Evolutionary conservation across 2,888 invertebrate species (phyloP), one percentile per base, ranked within the genome.

Genomic region (Synergus umbraculus): DNA sequence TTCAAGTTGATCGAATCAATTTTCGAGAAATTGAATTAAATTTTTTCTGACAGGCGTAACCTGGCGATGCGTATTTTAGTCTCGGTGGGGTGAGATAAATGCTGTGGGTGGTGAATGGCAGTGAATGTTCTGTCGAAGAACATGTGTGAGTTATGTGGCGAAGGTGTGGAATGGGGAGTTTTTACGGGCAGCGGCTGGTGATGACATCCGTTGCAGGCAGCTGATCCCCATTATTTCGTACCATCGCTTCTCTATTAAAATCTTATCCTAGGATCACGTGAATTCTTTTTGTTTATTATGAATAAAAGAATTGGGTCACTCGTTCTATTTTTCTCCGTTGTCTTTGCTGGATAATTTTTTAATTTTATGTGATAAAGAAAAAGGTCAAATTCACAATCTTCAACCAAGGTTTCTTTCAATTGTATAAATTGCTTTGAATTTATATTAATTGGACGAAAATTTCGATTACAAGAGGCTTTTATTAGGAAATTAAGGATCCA

Each of bases 181-280:
- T 84, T 84, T 84, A 88, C 86, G 85, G 22, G 63, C 85, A 84
- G 82, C 84, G 84, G 84, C 86, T 89, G 89, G 83, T 84, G 85
- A 86, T 89, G 89, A 89, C 89, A 89, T 82, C 85, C 88, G 87
- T 85, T 81, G 82, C 80, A 82, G 82, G 83, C 89, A 89, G 87
- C 86, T 89, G 88, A 89, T 86, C 89, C 86, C 87, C 80, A 87
- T 89, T 88, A 89, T 89, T 88, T 87, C 86, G 77, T 80, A 79
- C 76, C 69, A 63, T 81, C 81, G 67, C 83, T 81, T 82, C 80
- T 81, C 82, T 81, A 83, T 83, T 82, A 82, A 76, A 80, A 67
- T 79, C 65, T 73, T 49, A 73, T 37, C 37, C 41, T 41, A 73
- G 54, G 9, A 41, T 73, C 54, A 18, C 29, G 37, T 41, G 41